A percentile compares a stretch with the other conserved stretches of the same genome.
These are phyloP conservation scores for Drosophila pachea DNA, from an alignment of 1,140 invertebrate genomes.

Conservation along the genomic window DNA sequence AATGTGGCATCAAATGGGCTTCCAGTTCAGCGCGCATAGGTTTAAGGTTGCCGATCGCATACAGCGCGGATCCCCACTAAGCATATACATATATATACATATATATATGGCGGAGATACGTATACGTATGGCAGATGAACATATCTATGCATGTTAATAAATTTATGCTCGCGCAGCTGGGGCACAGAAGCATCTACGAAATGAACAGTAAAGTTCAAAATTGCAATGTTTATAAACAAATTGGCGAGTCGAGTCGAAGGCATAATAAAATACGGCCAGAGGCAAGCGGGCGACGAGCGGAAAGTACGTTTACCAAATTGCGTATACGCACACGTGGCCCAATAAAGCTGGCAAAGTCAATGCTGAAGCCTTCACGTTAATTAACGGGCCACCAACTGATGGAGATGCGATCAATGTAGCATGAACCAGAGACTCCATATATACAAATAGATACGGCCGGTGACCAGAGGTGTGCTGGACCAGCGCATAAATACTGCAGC, in stretches of 20 bases:
- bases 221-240: constrained; percentile 78
- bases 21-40: constrained; percentile 20
- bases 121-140: constrained; percentile 3
- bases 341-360: constrained; percentile 62
- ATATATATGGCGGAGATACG: constrained; percentile 6
- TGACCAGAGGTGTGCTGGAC: background rate
- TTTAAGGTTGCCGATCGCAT: constrained; percentile 24
- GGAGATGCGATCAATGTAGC: constrained; percentile 32
- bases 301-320: constrained; percentile 43
- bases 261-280: constrained; percentile 59
- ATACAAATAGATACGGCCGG: too few relatives aligned
- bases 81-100: constrained; percentile 8
- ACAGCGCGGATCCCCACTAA: too few relatives aligned
- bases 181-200: constrained; percentile 39
- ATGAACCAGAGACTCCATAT: background rate
- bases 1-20: constrained; percentile 69
- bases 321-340: constrained; percentile 75
- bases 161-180: constrained; percentile 58
- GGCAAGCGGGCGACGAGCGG: too few relatives aligned
- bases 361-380: constrained; percentile 58
- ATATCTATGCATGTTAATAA: constrained; percentile 41
- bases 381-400: constrained; percentile 31
- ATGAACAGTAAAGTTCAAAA: constrained; percentile 74
- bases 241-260: constrained; percentile 54
- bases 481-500: background rate